Percentiles rank a stretch among this genome's conserved stretches.
Evolutionary conservation across 2,888 invertebrate genomes (phyloP).

Genomic region (Melanchra persicariae): DNA sequence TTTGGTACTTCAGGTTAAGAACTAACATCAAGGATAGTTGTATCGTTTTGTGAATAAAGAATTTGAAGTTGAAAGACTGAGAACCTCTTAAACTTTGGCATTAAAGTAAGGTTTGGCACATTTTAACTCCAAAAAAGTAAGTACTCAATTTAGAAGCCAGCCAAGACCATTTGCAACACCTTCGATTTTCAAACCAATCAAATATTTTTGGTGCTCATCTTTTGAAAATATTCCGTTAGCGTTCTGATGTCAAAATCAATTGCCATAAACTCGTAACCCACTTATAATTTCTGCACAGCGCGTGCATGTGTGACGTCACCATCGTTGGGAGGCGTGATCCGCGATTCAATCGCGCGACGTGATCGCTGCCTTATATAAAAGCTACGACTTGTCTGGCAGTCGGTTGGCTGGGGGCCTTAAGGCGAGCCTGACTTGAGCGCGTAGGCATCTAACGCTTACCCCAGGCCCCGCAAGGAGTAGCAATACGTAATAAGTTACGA

Average conservation of each 20-base stretch:
- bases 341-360: constrained; percentile 46
- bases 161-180: no score
- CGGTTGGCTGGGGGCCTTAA: no score
- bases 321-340: constrained; percentile 36
- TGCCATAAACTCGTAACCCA: constrained; percentile 21
- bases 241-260: constrained; percentile 23
- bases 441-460: no score
- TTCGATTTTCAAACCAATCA: no score
- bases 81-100: no score
- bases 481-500: no score
- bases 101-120: no score
- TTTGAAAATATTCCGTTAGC: neutral
- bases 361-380: constrained; percentile 49
- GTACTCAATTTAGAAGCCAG: no score
- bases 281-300: constrained; percentile 28
- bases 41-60: neutral
- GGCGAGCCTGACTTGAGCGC: no score
- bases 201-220: neutral
- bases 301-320: constrained; percentile 38
- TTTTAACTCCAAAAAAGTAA: no score
- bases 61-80: neutral
- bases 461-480: no score
- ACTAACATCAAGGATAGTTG: neutral
- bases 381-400: constrained; percentile 36
- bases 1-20: neutral